Base-by-base conservation (phyloP, 2,888 invertebrate genomes). In the Lottia gigantea region DNA sequence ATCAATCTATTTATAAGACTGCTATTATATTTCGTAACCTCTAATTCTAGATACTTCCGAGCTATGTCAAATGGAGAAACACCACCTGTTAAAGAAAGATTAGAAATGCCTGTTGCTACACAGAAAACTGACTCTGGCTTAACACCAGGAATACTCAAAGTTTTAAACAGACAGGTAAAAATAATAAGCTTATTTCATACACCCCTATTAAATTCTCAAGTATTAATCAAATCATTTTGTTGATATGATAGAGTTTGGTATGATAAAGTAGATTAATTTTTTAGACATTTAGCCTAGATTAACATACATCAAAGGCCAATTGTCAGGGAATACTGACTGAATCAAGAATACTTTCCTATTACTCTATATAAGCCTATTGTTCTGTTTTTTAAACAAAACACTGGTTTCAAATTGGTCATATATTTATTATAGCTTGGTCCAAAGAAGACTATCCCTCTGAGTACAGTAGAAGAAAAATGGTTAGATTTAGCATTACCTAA, bases 81-180 rank as follows among this genome's bases (percentile, higher is more conserved):
- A 0, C 95, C 95, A 0, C 95, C 95, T 0, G 93, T 93, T 0
- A 96, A 95, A 85, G 91, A 93, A 63, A 68, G 92, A 91, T 78
- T 93, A 91, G 40, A 89, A 75, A 87, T 88, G 86, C 87, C 88
- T 64, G 77, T 85, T 40, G 87, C 88, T 26, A 87, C 89, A 67
- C 88, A 89, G 79, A 89, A 89, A 76, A 88, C 87, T 67, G 92
- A 93, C 77, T 92, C 93, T 1, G 94, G 94, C 0, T 90, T 95
- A 0, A 95, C 95, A 0, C 92, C 94, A 11, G 95, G 95, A 0
- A 93, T 94, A 83, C 88, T 95, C 45, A 92, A 92, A 83, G 93
- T 95, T 4, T 88, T 96, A 14, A 91, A 94, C 70, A 91, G 93
- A 81, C 95, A 95, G 91, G 93, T 95, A 80, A 69, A 65, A 65